Evolutionary conservation across 2,797 vertebrate species (phyloP), one percentile per base, ranked within the genome.

Genomic region (Cephalopachus bancanus): DNA sequence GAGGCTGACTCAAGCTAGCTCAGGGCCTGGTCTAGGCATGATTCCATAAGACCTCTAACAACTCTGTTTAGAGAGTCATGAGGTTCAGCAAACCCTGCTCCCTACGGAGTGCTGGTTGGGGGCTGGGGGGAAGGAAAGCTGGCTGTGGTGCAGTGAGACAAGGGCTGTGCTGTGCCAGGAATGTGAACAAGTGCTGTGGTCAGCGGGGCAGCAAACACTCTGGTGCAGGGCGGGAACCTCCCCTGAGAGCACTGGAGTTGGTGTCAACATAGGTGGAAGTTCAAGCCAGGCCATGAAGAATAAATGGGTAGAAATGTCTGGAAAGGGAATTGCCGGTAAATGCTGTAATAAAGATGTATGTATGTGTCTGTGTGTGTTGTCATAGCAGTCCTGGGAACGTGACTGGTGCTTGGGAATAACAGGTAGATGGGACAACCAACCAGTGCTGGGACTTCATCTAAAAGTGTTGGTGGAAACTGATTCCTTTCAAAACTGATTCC

Each of bases 151-250:
- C 5, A 6, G 20, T 1, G 57, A 28, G 11, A 55, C 15, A 51
- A 85, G 57, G 0, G 3, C 49, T 10, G 2, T 0, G 8, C 33
- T 10, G 28, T 4, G 2, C 49, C 10, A 4, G 49, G 16, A 26
- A 5, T 1, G 0, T 6, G 26, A 30, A 24, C 10, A 26, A 9
- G 16, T 24, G 3, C 15, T 0, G 26, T 0, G 0, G 16, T 16
- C 12, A 20, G 17, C 20, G 44, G 44, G 20, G n/a, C 33, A 26
- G n/a, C 14, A 44, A 51, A n/a, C 3, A 10, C 37, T 12, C 60
- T 8, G 16, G 1, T 44, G 67, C 44, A 44, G n/a, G n/a, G 33
- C 10, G 57, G 33, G 57, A 14, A 10, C 12, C 22, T 8, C 19
- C 4, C n/a, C 14, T 26, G 24, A 26, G 10, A 28, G 3, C 26